phyloP scores from a whole-genome alignment of 2,888 invertebrate species.

The Disparrhopalites patrizii region DNA sequence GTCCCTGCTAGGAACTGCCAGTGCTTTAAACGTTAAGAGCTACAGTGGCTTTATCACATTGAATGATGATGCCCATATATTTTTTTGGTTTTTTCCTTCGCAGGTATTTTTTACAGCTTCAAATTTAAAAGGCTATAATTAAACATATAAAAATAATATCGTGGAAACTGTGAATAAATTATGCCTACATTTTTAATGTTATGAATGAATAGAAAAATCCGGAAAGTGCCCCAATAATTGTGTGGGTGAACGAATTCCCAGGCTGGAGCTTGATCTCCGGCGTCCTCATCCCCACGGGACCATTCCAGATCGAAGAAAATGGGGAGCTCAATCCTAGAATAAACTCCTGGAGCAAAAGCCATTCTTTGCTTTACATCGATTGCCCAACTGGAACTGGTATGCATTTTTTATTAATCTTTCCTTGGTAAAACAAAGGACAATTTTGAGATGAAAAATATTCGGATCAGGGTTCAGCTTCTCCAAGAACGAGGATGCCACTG shows the following conservation, averaged over 20 bases:
- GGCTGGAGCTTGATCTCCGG: not conserved
- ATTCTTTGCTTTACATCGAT: slow-evolving; percentile 68
- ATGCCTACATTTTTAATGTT: no score
- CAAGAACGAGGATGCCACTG: slow-evolving; percentile 55
- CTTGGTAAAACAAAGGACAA: no score
- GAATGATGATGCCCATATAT: no score
- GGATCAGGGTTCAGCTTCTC: slow-evolving; percentile 85
- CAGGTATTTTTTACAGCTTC: no score
- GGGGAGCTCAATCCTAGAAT: not conserved
- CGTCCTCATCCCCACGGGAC: not conserved
- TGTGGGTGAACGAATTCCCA: not conserved
- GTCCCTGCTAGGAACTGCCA: no score
- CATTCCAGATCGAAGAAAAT: not conserved
- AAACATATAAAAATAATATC: no score
- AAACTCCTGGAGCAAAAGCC: not conserved
- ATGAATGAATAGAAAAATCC: not conserved
- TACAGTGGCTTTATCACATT: no score
- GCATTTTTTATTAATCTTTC: not conserved
- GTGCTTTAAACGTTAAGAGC: no score
- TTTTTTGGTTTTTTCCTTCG: no score
- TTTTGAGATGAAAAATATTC: no score
- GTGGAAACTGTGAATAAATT: no score
- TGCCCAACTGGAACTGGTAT: slow-evolving; percentile 76
- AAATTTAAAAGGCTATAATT: no score
- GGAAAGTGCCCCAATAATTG: not conserved